Evolutionary conservation across 2,113 vertebrate genomes (phyloP).

Genomic region (Hepsetus odoe): DNA sequence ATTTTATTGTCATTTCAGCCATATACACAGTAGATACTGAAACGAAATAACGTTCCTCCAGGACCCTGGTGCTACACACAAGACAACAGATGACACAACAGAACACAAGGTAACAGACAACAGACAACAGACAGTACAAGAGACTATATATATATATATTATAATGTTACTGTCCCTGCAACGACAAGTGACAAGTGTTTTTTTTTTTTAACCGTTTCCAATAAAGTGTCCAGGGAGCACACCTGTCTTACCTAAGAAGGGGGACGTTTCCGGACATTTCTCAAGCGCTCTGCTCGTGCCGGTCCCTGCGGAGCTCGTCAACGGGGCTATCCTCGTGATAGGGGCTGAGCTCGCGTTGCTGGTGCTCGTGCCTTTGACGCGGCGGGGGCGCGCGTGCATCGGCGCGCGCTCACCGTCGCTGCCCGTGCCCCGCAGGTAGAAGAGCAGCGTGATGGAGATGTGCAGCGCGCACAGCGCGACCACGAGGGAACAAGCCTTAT

Average conservation of each 20-base stretch:
- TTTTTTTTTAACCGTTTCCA: not conserved
- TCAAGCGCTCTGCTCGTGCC: not conserved
- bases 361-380: not conserved
- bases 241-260: slow-evolving; percentile 25
- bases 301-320: not conserved
- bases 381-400: not conserved
- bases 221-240: not conserved
- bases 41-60: too few species aligned
- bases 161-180: too few species aligned
- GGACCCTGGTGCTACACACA: too few species aligned
- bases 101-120: too few species aligned
- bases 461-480: slow-evolving; percentile 12
- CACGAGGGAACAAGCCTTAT: not conserved
- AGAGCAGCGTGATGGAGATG: slow-evolving; percentile 27
- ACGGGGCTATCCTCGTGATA: not conserved
- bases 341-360: not conserved
- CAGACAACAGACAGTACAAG: too few species aligned
- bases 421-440: slow-evolving; percentile 11
- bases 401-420: not conserved
- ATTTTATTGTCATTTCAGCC: too few species aligned
- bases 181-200: too few species aligned
- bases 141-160: too few species aligned
- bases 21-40: too few species aligned
- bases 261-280: slow-evolving; percentile 28
- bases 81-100: too few species aligned